A percentile compares a stretch with the other conserved stretches of the same genome.
Conservation (phyloP, 2,113 vertebrate genomes). For the Melanerpes aurifrons region DNA sequence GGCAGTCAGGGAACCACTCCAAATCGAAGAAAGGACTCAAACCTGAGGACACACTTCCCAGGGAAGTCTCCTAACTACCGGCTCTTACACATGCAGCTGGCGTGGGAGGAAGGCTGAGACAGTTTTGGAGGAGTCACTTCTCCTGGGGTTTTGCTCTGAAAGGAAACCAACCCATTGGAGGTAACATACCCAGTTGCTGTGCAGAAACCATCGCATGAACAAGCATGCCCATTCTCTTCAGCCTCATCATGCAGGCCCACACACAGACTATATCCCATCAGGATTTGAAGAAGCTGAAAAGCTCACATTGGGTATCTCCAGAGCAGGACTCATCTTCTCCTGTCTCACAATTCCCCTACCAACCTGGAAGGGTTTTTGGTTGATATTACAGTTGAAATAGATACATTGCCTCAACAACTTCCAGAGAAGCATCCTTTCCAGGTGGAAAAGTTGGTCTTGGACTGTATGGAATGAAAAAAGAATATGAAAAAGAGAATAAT, state of each 20-base stretch:
- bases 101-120: slow-evolving; percentile 13
- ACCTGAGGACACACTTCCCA: not conserved
- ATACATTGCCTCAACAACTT: not conserved
- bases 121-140: not conserved
- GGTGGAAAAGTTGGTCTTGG: slow-evolving; percentile 19
- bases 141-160: not conserved
- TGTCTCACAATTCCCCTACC: not conserved
- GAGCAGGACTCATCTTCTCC: not conserved
- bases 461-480: not conserved
- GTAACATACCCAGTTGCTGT: not conserved
- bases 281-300: not conserved
- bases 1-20: not conserved
- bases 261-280: not conserved
- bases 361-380: not conserved
- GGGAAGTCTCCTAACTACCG: slow-evolving; percentile 1
- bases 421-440: slow-evolving; percentile 5
- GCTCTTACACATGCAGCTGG: not conserved
- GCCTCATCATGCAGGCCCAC: not conserved
- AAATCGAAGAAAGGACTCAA: not conserved
- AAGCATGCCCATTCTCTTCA: not conserved
- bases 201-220: slow-evolving; percentile 4
- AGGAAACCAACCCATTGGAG: not conserved
- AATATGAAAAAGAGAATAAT: not conserved
- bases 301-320: not conserved
- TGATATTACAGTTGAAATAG: not conserved